Base-by-base conservation (phyloP, 2,113 vertebrate genomes). In the Chauna torquata region DNA sequence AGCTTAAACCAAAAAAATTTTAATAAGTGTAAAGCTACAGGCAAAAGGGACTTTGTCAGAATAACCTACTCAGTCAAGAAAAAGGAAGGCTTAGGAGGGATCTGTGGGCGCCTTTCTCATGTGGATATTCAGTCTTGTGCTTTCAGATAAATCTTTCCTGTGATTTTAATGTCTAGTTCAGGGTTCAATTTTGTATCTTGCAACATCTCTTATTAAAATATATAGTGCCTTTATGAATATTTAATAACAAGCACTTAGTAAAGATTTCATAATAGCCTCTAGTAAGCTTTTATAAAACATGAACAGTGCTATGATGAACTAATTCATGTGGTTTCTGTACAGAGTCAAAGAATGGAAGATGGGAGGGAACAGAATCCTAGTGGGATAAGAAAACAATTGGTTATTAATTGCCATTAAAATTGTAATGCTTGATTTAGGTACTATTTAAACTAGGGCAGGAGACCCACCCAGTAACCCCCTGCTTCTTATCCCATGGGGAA, bases 171-270 rank as follows among this genome's bases (percentile, higher is more conserved):
- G 78, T 95, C 95, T 86, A 94, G 90, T 28, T 36, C 38, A 66
- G 38, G 34, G 50, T 50, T 87, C 86, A 93, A 1, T 96, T 97
- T 82, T 96, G 54, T 86, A 90, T 92, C 88, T 94, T 94, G 61
- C 59, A 83, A 92, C 62, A 16, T 89, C 66, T 90, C 96, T 97
- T 97, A 97, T 97, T 97, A 97, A 97, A 97, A 98, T 97, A 96
- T 87, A 97, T 97, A 91, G 93, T 96, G 83, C 76, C 87, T 94
- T 95, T 93, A 97, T 98, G 96, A 98, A 97, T 98, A 92, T 98
- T 98, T 98, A 95, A 98, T 97, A 93, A 6, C 16, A 93, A 87
- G 86, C 91, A 96, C 97, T 98, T 93, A 84, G 72, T 91, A 94
- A 97, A 86, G 96, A 88, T 94, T 91, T 96, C 82, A 47, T 97